A percentile compares a stretch with the other conserved stretches of the same genome.
These are phyloP conservation scores for Myotis myotis DNA, from an alignment of 2,797 vertebrate genomes.

Conservation along the genomic window DNA sequence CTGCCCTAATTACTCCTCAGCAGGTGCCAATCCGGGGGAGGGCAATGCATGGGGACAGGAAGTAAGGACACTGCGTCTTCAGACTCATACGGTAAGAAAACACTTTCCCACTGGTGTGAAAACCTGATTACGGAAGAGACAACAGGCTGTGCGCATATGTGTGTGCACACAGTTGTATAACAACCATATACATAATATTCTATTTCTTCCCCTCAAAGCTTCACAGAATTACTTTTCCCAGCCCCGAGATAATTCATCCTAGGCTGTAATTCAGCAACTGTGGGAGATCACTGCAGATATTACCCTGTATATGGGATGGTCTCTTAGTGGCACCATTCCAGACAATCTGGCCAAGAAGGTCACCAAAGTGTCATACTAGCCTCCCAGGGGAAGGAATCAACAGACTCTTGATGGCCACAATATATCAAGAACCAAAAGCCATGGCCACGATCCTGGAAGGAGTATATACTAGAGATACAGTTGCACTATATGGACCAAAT, in stretches of 20 bases:
- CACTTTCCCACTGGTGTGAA: constrained; percentile 15
- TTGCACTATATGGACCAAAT: neutral
- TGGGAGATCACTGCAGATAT: neutral
- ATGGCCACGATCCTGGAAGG: neutral
- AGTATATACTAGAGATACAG: neutral
- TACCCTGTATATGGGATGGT: neutral
- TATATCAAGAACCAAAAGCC: neutral
- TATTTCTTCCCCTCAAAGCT: neutral
- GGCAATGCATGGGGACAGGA: constrained; percentile 65
- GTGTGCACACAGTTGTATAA: neutral
- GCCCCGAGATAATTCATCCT: neutral
- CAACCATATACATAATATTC: constrained; percentile 25
- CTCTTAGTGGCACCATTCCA: neutral
- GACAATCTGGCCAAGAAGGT: neutral
- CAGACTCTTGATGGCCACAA: neutral
- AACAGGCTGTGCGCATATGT: neutral
- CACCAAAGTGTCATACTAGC: neutral
- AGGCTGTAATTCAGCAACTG: neutral
- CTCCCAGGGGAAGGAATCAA: neutral
- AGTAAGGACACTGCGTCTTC: constrained; percentile 70
- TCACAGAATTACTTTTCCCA: neutral
- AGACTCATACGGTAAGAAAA: constrained; percentile 72
- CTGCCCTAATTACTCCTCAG: constrained; percentile 84
- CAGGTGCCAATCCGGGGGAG: constrained; percentile 82
- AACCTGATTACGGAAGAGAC: constrained; percentile 34